phyloP scores from a whole-genome alignment of 2,113 vertebrate species.

The Bubo blakistoni region DNA sequence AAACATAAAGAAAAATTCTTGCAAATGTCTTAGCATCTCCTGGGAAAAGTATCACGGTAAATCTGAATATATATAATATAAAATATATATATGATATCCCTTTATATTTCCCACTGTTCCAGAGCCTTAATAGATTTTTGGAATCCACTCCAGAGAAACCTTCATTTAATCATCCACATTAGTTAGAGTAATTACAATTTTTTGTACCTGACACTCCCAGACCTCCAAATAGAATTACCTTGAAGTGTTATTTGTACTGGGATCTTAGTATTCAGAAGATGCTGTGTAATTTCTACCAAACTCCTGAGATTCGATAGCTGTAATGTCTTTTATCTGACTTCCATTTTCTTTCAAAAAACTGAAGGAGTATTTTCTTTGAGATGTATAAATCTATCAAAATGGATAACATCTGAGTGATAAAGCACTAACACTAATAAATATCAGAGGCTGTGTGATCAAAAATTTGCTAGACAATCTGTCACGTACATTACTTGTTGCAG shows the following conservation, averaged over 20 bases:
- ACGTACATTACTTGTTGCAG: neutral
- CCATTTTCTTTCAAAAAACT: slow-evolving; percentile 62
- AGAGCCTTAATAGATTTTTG: neutral
- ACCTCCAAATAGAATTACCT: slow-evolving; percentile 41
- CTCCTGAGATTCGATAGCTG: neutral
- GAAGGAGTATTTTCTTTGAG: slow-evolving; percentile 55
- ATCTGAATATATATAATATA: neutral
- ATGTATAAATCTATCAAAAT: slow-evolving; percentile 44
- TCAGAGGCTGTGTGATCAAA: neutral
- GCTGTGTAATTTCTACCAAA: slow-evolving; percentile 47
- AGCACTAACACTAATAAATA: slow-evolving; percentile 23
- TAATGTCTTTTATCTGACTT: slow-evolving; percentile 69
- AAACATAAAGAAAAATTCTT: neutral
- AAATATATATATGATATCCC: neutral
- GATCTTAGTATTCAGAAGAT: slow-evolving; percentile 61
- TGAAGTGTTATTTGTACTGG: slow-evolving; percentile 29
- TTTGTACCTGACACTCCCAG: neutral
- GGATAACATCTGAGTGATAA: slow-evolving; percentile 22
- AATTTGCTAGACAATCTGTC: neutral
- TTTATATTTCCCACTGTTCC: neutral
- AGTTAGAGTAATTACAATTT: slow-evolving; percentile 49
- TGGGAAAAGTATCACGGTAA: neutral
- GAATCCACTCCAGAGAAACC: neutral
- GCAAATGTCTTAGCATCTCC: neutral
- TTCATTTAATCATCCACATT: slow-evolving; percentile 50